Evolutionary conservation across 2,888 invertebrate genomes (phyloP), one percentile per base, ranked within the genome.

Genomic region (Drosophila kuntzei): DNA sequence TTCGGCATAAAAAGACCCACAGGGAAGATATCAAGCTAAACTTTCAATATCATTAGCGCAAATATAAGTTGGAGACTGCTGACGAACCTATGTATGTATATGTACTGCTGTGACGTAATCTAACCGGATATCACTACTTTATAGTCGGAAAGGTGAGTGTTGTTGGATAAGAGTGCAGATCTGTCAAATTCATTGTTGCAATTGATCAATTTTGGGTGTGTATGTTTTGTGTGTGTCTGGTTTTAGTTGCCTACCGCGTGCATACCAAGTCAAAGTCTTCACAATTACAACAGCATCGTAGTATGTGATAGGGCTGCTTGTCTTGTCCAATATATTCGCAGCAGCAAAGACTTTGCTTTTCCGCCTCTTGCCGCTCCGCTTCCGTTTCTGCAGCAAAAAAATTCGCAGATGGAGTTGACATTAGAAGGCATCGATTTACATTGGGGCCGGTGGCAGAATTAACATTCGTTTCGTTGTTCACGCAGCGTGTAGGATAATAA

Each of bases 231-330:
- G 22, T 43, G 16, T 62, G 4, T 50, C 14, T 14, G 16, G 5
- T 22, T n/a, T 20, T 57, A 8, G 32, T 34, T 39, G 12, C 76
- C 47, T 66, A 94, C 94, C 93, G 93, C 62, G 94, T 94, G 86
- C 93, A 93, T 68, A 93, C 93, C 79, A 93, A 92, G 90, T 94
- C 94, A 74, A 94, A 92, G 81, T 94, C 93, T 73, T 91, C 91
- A 79, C 94, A 94, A 89, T 94, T 93, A 87, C 94, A 94, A 86
- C 94, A 94, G 77, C 94, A 94, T 78, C 92, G 93, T 79, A 94
- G 81, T 62, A 94, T 92, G 78, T 94, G 94, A 80, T 76, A 87
- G 7, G 69, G 85, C 79, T 94, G 91, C 59, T 93, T 91, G 64
- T 93, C 90, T 20, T 90, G 87, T 81, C 94, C 93, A 70, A 93